These are phyloP conservation scores for Caenorhabditis sp. DNA, from an alignment of 2,888 invertebrate species.

Conservation along the genomic window DNA sequence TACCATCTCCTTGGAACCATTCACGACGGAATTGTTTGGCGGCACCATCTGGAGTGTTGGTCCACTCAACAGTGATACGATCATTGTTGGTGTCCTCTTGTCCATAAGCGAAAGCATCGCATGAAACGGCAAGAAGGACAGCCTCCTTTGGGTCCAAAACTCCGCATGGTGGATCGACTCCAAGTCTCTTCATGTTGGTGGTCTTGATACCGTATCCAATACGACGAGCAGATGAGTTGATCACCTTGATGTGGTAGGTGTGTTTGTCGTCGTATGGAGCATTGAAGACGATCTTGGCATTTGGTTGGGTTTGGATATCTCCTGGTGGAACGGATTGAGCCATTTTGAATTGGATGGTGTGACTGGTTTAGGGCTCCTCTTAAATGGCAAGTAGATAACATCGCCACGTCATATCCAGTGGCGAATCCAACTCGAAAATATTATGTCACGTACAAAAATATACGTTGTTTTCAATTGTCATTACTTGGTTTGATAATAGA, in stretches of 20 bases:
- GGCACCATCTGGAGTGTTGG: slow-evolving; percentile 56
- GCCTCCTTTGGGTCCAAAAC: slow-evolving; percentile 60
- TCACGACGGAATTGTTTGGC: slow-evolving; percentile 60
- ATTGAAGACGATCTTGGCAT: slow-evolving; percentile 58
- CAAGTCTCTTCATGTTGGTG: slow-evolving; percentile 60
- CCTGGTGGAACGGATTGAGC: slow-evolving; percentile 56
- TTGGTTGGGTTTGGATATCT: slow-evolving; percentile 53
- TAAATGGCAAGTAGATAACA: too few species aligned
- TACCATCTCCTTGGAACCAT: slow-evolving; percentile 62
- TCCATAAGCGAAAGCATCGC: slow-evolving; percentile 37
- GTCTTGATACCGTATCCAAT: slow-evolving; percentile 60
- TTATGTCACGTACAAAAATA: too few species aligned
- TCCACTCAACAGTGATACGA: slow-evolving; percentile 60
- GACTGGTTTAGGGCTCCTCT: too few species aligned
- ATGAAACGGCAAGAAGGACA: slow-evolving; percentile 33
- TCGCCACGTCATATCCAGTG: too few species aligned
- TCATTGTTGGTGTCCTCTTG: slow-evolving; percentile 54
- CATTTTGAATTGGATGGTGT: too few species aligned
- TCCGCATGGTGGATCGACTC: slow-evolving; percentile 55
- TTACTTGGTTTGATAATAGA: too few species aligned
- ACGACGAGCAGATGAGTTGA: slow-evolving; percentile 53
- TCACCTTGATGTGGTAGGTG: slow-evolving; percentile 56
- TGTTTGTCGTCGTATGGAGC: slow-evolving; percentile 61
- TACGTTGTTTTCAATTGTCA: too few species aligned
- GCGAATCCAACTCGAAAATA: too few species aligned